Conservation (phyloP, 2,113 vertebrate species). For the Physeter macrocephalus region DNA sequence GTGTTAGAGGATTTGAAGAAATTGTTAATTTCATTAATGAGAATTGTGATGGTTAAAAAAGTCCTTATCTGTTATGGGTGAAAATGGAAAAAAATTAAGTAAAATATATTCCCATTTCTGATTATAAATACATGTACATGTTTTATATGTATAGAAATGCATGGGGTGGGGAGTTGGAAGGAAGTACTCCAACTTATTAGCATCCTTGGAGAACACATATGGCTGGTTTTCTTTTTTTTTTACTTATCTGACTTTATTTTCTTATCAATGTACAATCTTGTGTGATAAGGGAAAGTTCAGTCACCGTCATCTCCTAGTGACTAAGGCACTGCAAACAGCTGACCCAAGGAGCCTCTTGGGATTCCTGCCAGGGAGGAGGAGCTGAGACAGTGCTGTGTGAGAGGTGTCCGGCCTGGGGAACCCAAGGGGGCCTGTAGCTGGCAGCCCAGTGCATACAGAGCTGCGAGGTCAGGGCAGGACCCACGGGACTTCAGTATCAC, state of each 20-base stretch:
- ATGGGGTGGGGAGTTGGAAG: background rate
- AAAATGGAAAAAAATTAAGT: background rate
- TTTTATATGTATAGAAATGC: background rate
- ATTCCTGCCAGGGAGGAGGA: background rate
- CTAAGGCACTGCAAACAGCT: background rate
- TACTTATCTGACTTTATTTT: background rate
- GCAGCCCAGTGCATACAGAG: background rate
- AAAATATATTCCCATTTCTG: background rate
- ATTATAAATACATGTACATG: background rate
- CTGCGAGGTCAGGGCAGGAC: background rate
- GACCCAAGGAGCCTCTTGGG: background rate
- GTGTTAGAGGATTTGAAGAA: background rate
- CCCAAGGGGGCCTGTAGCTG: background rate
- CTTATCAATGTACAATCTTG: background rate
- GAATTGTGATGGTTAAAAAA: background rate
- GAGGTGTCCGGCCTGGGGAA: background rate
- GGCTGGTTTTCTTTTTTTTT: background rate
- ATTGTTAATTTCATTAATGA: background rate
- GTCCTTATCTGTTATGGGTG: background rate
- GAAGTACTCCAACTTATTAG: background rate
- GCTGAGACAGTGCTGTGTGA: background rate
- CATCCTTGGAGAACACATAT: background rate
- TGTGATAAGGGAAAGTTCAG: background rate
- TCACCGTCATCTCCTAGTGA: background rate
- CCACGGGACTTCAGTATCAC: fast-evolving